These are phyloP conservation scores for Noctua pronuba DNA, from an alignment of 2,888 invertebrate genomes.

Conservation along the genomic window DNA sequence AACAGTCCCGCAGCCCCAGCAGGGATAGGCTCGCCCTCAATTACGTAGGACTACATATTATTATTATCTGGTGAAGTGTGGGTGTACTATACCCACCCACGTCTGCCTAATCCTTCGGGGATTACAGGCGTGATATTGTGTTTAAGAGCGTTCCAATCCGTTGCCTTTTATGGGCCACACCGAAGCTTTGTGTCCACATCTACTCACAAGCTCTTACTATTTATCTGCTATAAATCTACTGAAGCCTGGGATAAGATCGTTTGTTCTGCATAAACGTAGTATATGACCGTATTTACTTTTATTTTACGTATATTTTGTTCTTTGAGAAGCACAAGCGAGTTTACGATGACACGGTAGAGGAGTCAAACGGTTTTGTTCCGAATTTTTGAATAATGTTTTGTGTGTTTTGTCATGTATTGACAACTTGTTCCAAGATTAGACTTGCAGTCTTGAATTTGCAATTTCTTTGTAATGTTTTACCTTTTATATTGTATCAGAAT, in stretches of 20 bases:
- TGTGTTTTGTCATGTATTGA: not conserved
- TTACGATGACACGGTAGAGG: slow-evolving; percentile 12
- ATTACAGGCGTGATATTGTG: not conserved
- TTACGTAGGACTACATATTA: not conserved
- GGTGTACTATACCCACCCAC: not conserved
- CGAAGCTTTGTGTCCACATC: not conserved
- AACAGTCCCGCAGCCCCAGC: too few relatives aligned
- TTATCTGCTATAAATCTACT: slow-evolving; percentile 13
- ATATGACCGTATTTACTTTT: slow-evolving; percentile 12
- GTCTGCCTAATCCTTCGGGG: not conserved
- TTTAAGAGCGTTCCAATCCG: not conserved
- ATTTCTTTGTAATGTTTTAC: not conserved
- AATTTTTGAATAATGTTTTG: slow-evolving; percentile 8
- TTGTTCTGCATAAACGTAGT: slow-evolving; percentile 1
- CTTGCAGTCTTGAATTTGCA: not conserved
- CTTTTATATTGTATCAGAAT: not conserved
- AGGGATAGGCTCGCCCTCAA: not conserved
- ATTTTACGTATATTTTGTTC: not conserved
- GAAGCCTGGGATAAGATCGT: slow-evolving; percentile 12
- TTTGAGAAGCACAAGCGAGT: slow-evolving; percentile 6
- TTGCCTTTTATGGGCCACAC: not conserved
- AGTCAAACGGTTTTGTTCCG: slow-evolving; percentile 12
- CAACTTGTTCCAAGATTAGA: not conserved
- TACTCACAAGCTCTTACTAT: not conserved
- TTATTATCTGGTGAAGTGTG: not conserved